Conservation (phyloP, 2,888 invertebrate genomes). For the Morpho achilles region DNA sequence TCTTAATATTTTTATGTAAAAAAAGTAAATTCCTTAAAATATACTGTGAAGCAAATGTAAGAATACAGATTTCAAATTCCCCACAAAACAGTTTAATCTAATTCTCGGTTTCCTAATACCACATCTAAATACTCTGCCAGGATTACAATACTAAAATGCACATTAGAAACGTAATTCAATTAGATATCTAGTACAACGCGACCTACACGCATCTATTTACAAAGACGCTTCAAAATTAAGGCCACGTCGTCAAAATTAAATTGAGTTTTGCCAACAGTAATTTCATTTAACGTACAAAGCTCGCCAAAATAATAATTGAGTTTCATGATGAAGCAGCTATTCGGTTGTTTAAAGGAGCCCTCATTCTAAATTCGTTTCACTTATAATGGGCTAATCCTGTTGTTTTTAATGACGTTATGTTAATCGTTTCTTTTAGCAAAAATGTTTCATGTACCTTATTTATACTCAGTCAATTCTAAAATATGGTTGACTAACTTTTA, state of each 20-base stretch:
- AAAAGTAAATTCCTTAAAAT: no score
- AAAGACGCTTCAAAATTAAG: conserved; percentile 46
- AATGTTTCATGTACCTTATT: background rate
- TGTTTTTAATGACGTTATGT: conserved; percentile 8
- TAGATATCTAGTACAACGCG: conserved; percentile 42
- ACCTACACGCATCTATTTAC: conserved; percentile 34
- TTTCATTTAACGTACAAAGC: conserved; percentile 48
- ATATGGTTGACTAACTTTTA: no score
- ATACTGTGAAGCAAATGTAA: no score
- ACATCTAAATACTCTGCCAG: conserved; percentile 12
- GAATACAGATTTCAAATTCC: background rate
- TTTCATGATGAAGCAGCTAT: conserved; percentile 37
- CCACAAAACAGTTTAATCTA: conserved; percentile 6
- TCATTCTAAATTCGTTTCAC: conserved; percentile 22
- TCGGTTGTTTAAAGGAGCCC: conserved; percentile 27
- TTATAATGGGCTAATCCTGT: conserved; percentile 19
- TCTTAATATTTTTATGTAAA: no score
- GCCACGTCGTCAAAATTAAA: conserved; percentile 60
- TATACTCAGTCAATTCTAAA: background rate
- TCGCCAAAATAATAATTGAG: conserved; percentile 66
- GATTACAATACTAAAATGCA: conserved; percentile 28
- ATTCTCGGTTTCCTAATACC: conserved; percentile 1
- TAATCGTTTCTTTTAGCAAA: conserved; percentile 7
- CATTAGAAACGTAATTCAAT: conserved; percentile 49
- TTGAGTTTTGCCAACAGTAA: conserved; percentile 64